These are phyloP conservation scores for Pantherophis guttatus DNA, from an alignment of 2,113 vertebrate genomes.

Conservation along the genomic window DNA sequence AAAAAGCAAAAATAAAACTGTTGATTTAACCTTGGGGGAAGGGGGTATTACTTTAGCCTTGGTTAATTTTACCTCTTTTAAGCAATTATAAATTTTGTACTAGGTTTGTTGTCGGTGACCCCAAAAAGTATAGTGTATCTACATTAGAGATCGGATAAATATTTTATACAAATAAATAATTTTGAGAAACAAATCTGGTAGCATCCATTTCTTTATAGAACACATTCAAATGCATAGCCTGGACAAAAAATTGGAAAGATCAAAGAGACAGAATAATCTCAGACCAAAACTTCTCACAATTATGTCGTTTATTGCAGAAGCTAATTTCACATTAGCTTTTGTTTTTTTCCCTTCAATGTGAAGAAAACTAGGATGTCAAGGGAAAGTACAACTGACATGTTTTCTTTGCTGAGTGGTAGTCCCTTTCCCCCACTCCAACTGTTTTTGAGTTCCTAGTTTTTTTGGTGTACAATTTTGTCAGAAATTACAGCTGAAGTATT, in stretches of 20 bases:
- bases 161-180: neutral
- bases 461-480: conserved; percentile 2
- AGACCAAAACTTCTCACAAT: conserved; percentile 14
- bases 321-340: conserved; percentile 19
- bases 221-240: neutral
- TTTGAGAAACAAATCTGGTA: neutral
- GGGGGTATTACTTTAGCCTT: neutral
- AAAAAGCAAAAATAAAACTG: neutral
- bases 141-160: neutral
- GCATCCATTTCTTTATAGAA: neutral
- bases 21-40: neutral
- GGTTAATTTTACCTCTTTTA: neutral
- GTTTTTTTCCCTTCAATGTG: neutral
- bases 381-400: neutral
- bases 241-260: neutral
- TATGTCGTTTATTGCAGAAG: conserved; percentile 24
- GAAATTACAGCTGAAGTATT: neutral
- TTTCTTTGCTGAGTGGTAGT: neutral
- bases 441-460: neutral
- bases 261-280: neutral
- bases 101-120: neutral
- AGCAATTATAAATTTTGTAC: neutral
- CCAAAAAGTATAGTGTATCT: neutral
- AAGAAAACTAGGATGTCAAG: neutral
- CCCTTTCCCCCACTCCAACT: conserved; percentile 7